phyloP scores from a whole-genome alignment of 2,888 invertebrate genomes.

The Brenthis daphne region DNA sequence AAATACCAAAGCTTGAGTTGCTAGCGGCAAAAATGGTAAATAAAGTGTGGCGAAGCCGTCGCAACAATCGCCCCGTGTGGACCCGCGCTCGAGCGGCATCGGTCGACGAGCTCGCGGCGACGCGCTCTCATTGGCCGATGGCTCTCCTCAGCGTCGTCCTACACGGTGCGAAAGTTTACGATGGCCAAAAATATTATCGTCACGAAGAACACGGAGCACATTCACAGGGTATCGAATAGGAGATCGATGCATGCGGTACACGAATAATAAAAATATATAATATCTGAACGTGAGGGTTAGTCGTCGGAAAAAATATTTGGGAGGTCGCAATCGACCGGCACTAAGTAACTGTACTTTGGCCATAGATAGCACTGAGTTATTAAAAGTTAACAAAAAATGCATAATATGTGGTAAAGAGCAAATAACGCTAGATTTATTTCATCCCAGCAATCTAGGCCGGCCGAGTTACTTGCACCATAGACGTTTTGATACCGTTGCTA shows the following conservation, averaged over 20 bases:
- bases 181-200: slow-evolving; percentile 47
- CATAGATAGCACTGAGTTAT: slow-evolving; percentile 41
- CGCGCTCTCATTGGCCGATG: slow-evolving; percentile 46
- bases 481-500: slow-evolving; percentile 21
- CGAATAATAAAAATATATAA: slow-evolving; percentile 54
- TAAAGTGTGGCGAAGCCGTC: slow-evolving; percentile 53
- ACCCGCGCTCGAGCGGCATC: slow-evolving; percentile 34
- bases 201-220: slow-evolving; percentile 66
- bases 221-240: slow-evolving; percentile 63
- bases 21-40: slow-evolving; percentile 67
- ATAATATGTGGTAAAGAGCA: slow-evolving; percentile 40
- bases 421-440: slow-evolving; percentile 45
- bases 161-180: slow-evolving; percentile 49
- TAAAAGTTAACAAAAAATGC: slow-evolving; percentile 36
- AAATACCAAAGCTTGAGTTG: slow-evolving; percentile 54
- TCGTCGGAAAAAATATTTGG: slow-evolving; percentile 65
- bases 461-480: slow-evolving; percentile 25
- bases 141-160: slow-evolving; percentile 38
- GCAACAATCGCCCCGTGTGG: slow-evolving; percentile 50
- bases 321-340: slow-evolving; percentile 59
- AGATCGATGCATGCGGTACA: slow-evolving; percentile 67
- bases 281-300: slow-evolving; percentile 56
- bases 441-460: slow-evolving; percentile 48
- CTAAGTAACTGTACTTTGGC: slow-evolving; percentile 44
- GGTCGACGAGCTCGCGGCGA: slow-evolving; percentile 31